phyloP scores from a whole-genome alignment of 2,797 vertebrate species.

The Crenuchus spilurus region DNA sequence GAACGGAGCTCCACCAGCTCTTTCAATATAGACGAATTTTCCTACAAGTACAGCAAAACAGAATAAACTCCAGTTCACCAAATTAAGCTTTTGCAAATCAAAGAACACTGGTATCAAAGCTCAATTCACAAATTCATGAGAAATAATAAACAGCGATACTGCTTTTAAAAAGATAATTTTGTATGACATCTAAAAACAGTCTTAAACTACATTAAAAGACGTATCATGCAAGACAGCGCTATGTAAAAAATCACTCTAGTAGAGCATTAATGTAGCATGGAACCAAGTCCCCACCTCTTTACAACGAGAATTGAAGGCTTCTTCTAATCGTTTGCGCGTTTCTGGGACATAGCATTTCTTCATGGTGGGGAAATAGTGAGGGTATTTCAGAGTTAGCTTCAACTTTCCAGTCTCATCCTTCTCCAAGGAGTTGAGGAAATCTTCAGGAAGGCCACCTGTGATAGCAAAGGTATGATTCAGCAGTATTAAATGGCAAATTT shows the following conservation, averaged over 20 bases:
- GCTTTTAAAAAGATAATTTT: not conserved
- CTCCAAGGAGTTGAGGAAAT: constrained; percentile 92
- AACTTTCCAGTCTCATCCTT: constrained; percentile 82
- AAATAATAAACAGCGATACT: not conserved
- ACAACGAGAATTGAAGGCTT: constrained; percentile 95
- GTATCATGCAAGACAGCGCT: not conserved
- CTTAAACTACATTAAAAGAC: not conserved
- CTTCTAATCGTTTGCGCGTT: constrained; percentile 87
- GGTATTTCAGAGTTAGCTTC: constrained; percentile 95
- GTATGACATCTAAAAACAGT: not conserved
- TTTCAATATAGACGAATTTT: constrained; percentile 89
- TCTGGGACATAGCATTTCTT: constrained; percentile 94
- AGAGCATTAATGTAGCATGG: too few relatives aligned
- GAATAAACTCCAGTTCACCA: not conserved
- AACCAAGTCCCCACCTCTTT: constrained; percentile 79
- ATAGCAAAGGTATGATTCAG: not conserved
- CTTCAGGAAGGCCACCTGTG: constrained; percentile 91
- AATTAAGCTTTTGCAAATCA: not conserved
- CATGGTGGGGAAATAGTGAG: constrained; percentile 95
- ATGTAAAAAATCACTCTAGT: too few relatives aligned
- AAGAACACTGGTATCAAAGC: not conserved
- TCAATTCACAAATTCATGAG: not conserved
- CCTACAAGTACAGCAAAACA: constrained; percentile 69
- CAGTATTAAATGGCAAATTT: too few relatives aligned
- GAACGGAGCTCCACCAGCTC: constrained; percentile 88